phyloP scores from a whole-genome alignment of 2,888 invertebrate genomes.

The Panzeria rudis region DNA sequence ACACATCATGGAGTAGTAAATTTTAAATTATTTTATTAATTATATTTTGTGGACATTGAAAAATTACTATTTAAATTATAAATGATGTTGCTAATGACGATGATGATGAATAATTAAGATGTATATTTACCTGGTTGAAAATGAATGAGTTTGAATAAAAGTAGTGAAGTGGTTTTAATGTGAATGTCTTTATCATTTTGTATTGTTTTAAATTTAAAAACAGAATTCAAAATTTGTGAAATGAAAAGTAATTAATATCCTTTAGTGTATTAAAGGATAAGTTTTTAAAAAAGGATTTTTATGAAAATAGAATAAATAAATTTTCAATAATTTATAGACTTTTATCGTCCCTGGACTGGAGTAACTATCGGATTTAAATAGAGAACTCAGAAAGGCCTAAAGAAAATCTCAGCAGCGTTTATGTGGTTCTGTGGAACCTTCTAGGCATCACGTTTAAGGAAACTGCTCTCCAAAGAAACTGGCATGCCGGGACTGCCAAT shows the following conservation, averaged over 20 bases:
- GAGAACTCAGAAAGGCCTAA: too few relatives aligned
- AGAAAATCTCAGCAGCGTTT: too few relatives aligned
- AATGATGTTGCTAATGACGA: constrained; percentile 55
- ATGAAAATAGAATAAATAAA: too few relatives aligned
- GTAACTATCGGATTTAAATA: too few relatives aligned
- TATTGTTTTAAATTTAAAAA: constrained; percentile 19
- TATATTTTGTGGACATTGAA: constrained; percentile 69
- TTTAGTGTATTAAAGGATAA: too few relatives aligned
- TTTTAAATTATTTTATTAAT: constrained; percentile 71
- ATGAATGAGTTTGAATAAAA: constrained; percentile 36
- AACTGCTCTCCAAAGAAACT: too few relatives aligned
- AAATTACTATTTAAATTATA: constrained; percentile 69
- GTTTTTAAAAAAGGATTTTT: too few relatives aligned
- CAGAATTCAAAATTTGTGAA: not conserved
- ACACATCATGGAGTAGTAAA: constrained; percentile 22
- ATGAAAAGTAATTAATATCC: not conserved
- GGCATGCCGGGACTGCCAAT: too few relatives aligned
- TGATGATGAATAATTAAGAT: constrained; percentile 62
- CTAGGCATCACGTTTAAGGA: too few relatives aligned
- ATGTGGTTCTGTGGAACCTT: too few relatives aligned
- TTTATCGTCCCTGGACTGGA: too few relatives aligned
- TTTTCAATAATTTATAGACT: too few relatives aligned
- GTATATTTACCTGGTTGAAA: constrained; percentile 38
- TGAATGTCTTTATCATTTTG: constrained; percentile 33
- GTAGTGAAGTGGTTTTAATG: constrained; percentile 35